A percentile compares a stretch with the other conserved stretches of the same genome.
Conservation (phyloP, 2,888 invertebrate genomes). For the Quadroppia sp. region DNA sequence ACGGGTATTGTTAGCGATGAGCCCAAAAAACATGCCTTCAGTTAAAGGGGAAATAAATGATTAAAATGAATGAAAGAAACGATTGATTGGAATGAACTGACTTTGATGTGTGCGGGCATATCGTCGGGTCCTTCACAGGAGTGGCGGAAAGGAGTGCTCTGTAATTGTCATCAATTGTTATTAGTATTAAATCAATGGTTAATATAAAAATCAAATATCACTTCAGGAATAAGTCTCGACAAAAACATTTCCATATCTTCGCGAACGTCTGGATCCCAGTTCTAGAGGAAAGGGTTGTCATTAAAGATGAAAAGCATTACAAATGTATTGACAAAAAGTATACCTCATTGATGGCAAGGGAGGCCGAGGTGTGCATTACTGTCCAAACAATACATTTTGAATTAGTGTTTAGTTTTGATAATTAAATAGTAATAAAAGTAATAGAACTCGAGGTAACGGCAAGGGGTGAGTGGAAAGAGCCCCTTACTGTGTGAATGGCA, state of each 20-base stretch:
- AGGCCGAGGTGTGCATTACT: conserved; percentile 98
- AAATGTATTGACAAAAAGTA: neutral
- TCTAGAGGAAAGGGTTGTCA: conserved; percentile 58
- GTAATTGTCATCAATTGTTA: conserved; percentile 49
- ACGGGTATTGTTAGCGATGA: conserved; percentile 92
- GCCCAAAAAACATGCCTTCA: conserved; percentile 79
- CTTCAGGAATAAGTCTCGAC: conserved; percentile 95
- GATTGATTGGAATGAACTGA: neutral
- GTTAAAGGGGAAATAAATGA: neutral
- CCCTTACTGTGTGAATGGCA: conserved; percentile 86
- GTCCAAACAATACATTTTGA: no score
- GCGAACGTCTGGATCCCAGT: conserved; percentile 93
- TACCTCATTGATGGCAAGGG: conserved; percentile 81
- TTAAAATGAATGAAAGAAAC: neutral
- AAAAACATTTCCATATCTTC: conserved; percentile 99
- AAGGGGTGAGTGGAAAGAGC: no score
- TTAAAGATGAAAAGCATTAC: neutral
- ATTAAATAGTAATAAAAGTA: no score
- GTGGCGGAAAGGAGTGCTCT: conserved; percentile 88
- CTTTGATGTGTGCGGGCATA: conserved; percentile 96
- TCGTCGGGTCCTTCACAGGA: conserved; percentile 98
- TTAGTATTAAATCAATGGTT: neutral
- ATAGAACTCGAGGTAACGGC: no score
- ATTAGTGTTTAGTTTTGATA: no score
- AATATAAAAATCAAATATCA: conserved; percentile 49